Base-by-base conservation (phyloP, 2,888 invertebrate genomes). In the Tanypteryx hageni region DNA sequence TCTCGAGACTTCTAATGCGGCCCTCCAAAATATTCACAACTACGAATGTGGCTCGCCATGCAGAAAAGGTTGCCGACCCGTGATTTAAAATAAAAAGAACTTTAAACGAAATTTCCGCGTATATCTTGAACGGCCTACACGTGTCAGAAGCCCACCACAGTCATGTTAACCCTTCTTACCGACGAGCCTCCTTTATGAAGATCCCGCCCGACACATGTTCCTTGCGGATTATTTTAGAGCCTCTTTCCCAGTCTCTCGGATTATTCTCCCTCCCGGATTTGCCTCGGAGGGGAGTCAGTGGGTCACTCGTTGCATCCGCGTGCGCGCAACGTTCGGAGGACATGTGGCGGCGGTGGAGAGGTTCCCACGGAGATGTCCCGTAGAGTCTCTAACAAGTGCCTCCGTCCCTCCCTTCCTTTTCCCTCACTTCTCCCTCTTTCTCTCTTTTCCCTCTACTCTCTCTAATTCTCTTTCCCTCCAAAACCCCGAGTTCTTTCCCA, bases 351-450 rank as follows among this genome's bases (percentile, higher is more conserved):
- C 76, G 18, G 76, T 2, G 11, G 22, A 27, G 14, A 27, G 27
- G 22, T 76, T 76, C 76, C 27, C 76, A 76, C 76, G 76, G 22
- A 0, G 76, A 27, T 27, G 22, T 76, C 44, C 44, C 44, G 44
- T 44, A 44, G 44, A 44, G 44, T 44, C 61, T 86, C 59, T 86
- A 59, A 61, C 86, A 59, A 61, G 86, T 27, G 58, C 89, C 31
- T 44, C 64, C 18, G 11, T 18, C 11, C 31, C 11, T 27, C 18
- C 13, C 44, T 56, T 16, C 56, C 56, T 64, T 11, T 16, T 31
- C 31, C 64, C 27, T 22, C 61, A 18, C 44, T 57, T 64, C 89
- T 44, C 58, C 18, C 89, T 59, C 59, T 13, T 27, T 82, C 56
- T 83, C 56, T 83, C 56, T 7, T 5, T 56, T 0, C 44, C 13